A percentile compares a stretch with the other conserved stretches of the same genome.
Conservation (phyloP, 2,888 invertebrate genomes). For the Rotaria macrura region DNA sequence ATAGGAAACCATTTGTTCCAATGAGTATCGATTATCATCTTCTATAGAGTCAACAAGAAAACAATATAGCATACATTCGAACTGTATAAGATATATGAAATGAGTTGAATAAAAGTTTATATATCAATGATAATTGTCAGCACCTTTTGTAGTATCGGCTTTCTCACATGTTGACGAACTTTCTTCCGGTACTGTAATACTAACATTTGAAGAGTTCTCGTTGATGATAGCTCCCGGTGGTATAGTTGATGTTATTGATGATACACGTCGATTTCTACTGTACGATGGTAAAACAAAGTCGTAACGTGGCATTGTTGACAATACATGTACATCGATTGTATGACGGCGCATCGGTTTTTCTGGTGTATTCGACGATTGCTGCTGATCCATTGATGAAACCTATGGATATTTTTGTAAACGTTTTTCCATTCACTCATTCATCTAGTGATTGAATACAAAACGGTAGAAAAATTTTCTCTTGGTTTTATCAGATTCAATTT, state of each 20-base stretch:
- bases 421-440: background rate
- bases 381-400: background rate
- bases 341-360: background rate
- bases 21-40: background rate
- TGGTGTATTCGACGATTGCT: background rate
- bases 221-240: background rate
- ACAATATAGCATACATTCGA: too few species aligned
- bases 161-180: background rate
- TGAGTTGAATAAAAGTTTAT: background rate
- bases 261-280: background rate
- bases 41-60: background rate
- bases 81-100: background rate
- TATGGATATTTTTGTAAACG: background rate
- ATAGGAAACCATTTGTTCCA: background rate
- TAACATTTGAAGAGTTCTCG: background rate
- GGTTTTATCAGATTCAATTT: background rate
- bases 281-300: background rate
- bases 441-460: background rate
- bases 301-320: background rate
- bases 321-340: background rate
- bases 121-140: too few species aligned
- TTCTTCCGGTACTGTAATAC: background rate
- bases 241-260: background rate
- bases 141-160: background rate
- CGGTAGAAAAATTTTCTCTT: background rate